Percentiles rank a stretch among this genome's conserved stretches.
phyloP scores from a whole-genome alignment of 2,113 vertebrate species.

The Eptesicus fuscus region DNA sequence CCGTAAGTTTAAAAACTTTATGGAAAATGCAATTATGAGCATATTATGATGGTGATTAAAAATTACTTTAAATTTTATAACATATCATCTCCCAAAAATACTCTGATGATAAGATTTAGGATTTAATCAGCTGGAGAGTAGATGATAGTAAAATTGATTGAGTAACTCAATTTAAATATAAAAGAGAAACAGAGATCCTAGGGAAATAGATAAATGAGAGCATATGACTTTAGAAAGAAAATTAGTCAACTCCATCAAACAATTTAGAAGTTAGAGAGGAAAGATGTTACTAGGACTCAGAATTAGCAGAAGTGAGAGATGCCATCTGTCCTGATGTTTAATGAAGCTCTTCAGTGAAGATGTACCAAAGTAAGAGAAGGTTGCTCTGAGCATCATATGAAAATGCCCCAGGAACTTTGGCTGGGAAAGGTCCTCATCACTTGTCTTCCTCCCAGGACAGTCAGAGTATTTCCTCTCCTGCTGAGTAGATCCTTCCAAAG shows the following conservation, averaged over 20 bases:
- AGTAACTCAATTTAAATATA: conserved; percentile 38
- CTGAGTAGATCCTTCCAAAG: background rate
- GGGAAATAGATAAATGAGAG: conserved; percentile 48
- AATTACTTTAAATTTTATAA: conserved; percentile 65
- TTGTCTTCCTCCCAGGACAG: background rate
- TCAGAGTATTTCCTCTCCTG: background rate
- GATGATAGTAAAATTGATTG: conserved; percentile 55
- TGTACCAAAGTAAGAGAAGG: background rate
- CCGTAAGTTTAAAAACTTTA: conserved; percentile 52
- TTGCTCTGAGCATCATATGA: background rate
- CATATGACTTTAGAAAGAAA: conserved; percentile 47
- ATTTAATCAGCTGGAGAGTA: conserved; percentile 51
- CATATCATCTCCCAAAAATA: conserved; percentile 60
- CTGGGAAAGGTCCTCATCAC: background rate
- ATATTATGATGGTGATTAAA: conserved; percentile 63
- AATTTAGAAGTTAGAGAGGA: conserved; percentile 23
- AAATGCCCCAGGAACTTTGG: background rate
- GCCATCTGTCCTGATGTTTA: conserved; percentile 28
- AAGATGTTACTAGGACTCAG: conserved; percentile 17
- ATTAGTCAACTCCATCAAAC: conserved; percentile 17
- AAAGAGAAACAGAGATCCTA: conserved; percentile 46
- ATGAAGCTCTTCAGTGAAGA: conserved; percentile 1
- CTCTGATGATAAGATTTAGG: conserved; percentile 63
- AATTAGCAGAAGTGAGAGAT: conserved; percentile 22
- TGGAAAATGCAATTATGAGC: conserved; percentile 60